Base-by-base conservation (phyloP, 2,113 vertebrate genomes). In the Cepphus grylle region DNA sequence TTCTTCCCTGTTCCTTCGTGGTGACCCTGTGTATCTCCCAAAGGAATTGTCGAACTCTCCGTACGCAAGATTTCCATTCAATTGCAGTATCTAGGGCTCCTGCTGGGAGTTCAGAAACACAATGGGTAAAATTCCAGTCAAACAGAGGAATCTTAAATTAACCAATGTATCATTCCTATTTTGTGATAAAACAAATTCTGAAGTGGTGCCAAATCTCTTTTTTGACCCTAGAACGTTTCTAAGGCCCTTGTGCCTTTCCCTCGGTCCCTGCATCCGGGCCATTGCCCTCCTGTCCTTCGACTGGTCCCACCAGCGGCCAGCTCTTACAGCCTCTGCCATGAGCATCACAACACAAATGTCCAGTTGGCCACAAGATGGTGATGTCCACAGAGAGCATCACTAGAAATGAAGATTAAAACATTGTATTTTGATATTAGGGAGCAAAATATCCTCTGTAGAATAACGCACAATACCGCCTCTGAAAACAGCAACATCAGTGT, bases 51-150 rank as follows among this genome's bases (percentile, higher is more conserved):
- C 80, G 79, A 87, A 59, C 81, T 82, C 55, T 42, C 81, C 13
- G 0, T 58, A 78, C 12, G 4, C 34, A 76, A 79, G 62, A 25
- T 77, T 95, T 79, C 81, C 66, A 56, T 84, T 89, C 66, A 53
- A 3, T 22, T 43, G 62, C 89, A 76, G 74, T 7, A 36, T 53
- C 73, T 79, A 34, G 70, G 67, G 80, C 63, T 93, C 84, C 93
- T 94, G 91, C 78, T 90, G 67, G 81, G 81, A 90, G 86, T 78
- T 95, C 78, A 88, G 87, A 90, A 95, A 95, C 30, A 82, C 78
- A 77, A 59, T 20, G 66, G 87, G 87, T 93, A 82, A 90, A 73
- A 83, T 78, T 95, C 87, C 90, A 88, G 84, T 85, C 1, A 0
- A 86, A 86, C 25, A 79, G 62, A 87, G n/a, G 22, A 97, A 40